Base-by-base conservation (phyloP, 2,113 vertebrate species). In the Ia io region DNA sequence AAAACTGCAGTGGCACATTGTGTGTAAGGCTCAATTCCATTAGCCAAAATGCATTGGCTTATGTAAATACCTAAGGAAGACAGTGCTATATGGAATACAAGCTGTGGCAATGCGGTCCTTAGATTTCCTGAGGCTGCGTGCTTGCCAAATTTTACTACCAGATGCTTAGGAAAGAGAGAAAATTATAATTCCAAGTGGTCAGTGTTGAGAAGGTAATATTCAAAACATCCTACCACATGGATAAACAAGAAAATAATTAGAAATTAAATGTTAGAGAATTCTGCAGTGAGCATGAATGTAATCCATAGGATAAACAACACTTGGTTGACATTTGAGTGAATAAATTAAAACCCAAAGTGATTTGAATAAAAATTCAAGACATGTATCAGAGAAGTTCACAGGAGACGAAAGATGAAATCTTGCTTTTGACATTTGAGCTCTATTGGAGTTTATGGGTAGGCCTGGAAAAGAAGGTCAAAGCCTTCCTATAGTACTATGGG, bases 161-260 rank as follows among this genome's bases (percentile, higher is more conserved):
- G 97, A 98, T 97, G 44, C 79, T 88, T 95, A 35, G 2, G 6
- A 97, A 98, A 96, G 37, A 95, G 79, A 94, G 83, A 91, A 98
- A 98, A 98, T 89, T 1, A 88, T 95, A 97, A 97, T 97, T 97
- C 95, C 71, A 90, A 96, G 42, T 98, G 96, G 95, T 96, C 96
- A 97, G 78, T 96, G 93, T 96, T 98, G 97, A 98, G 96, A 97
- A 98, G 91, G 93, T 95, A 98, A 96, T 42, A 89, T 49, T 92
- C 13, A 65, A 98, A 98, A 97, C 93, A 97, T 95, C 95, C 97
- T 93, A 98, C 96, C 97, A 98, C 95, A 97, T 87, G 78, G 95
- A 97, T 97, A 98, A 98, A 98, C 97, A 98, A 98, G 97, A 91
- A 92, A 98, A 93, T 97, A 98, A 98, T 97, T 98, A 98, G 95